phyloP scores from a whole-genome alignment of 2,113 vertebrate species.

The Trochalopteron elliotii region DNA sequence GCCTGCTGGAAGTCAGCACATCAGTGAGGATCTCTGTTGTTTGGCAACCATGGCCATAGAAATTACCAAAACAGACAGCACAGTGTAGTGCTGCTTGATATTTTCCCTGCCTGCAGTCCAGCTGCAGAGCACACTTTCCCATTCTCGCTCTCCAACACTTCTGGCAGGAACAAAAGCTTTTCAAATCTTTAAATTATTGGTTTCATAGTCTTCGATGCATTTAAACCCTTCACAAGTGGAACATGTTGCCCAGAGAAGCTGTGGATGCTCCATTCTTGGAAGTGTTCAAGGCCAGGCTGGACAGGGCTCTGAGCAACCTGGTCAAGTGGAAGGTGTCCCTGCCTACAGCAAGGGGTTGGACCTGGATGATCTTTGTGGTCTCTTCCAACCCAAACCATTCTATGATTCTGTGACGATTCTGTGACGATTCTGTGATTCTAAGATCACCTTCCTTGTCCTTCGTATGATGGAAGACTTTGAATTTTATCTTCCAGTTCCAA shows the following conservation, averaged over 20 bases:
- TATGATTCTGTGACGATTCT: neutral
- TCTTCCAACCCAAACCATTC: neutral
- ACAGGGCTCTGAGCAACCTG: neutral
- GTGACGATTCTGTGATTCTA: fast-evolving
- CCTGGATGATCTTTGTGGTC: neutral
- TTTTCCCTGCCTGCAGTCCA: neutral
- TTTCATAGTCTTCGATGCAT: neutral
- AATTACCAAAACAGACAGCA: neutral
- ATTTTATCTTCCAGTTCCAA: neutral
- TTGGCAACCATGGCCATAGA: neutral
- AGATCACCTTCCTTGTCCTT: neutral
- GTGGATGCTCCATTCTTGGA: neutral
- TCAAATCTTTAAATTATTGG: neutral
- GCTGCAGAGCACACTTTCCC: neutral
- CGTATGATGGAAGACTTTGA: neutral
- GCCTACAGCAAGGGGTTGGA: neutral
- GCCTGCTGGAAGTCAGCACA: neutral
- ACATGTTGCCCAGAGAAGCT: neutral
- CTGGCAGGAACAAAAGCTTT: neutral
- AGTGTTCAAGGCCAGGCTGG: neutral
- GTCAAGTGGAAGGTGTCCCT: fast-evolving
- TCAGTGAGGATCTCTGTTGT: slow-evolving; percentile 12
- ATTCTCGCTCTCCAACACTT: neutral
- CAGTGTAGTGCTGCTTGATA: neutral
- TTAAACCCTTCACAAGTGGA: neutral